These are phyloP conservation scores for Andrena chrysosceles DNA, from an alignment of 2,888 invertebrate genomes.

Conservation along the genomic window DNA sequence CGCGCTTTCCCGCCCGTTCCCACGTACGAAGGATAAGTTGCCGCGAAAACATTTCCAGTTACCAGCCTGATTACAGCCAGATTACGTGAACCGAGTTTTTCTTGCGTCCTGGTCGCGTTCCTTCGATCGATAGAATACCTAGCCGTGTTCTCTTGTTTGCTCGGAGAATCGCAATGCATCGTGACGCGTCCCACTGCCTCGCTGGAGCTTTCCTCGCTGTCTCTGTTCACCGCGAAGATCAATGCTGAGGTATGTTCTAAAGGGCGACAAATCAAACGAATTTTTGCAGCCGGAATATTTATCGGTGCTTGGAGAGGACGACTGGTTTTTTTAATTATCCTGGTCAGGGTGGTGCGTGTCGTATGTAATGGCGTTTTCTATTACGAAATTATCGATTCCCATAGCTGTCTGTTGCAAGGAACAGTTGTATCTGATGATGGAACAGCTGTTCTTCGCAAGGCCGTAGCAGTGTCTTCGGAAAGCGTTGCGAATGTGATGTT, in stretches of 20 bases:
- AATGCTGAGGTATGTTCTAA: not conserved
- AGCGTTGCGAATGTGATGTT: not conserved
- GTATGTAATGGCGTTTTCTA: conserved; percentile 34
- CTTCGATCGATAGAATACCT: not conserved
- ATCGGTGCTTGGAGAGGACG: conserved; percentile 21
- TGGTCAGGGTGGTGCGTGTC: conserved; percentile 13
- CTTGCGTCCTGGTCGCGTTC: not conserved
- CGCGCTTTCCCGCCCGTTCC: conserved; percentile 36
- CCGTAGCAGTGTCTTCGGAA: not conserved
- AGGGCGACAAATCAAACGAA: conserved; percentile 23
- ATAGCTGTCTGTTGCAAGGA: conserved; percentile 6
- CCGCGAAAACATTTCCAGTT: conserved; percentile 46
- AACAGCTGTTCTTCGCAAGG: not conserved
- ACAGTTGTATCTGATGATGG: not conserved
- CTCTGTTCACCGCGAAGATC: conserved; percentile 5
- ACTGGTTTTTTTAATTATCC: conserved; percentile 49
- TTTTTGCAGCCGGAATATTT: conserved; percentile 47
- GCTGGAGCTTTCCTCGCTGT: conserved; percentile 2
- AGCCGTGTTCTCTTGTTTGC: not conserved
- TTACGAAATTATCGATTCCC: conserved; percentile 50
- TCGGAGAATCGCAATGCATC: conserved; percentile 9
- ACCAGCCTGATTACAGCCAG: conserved; percentile 49
- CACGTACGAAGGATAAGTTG: conserved; percentile 40
- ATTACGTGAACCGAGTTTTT: conserved; percentile 49
- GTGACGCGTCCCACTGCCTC: conserved; percentile 1